Base-by-base conservation (phyloP, 2,113 vertebrate genomes). In the Gracilinanus agilis region DNA sequence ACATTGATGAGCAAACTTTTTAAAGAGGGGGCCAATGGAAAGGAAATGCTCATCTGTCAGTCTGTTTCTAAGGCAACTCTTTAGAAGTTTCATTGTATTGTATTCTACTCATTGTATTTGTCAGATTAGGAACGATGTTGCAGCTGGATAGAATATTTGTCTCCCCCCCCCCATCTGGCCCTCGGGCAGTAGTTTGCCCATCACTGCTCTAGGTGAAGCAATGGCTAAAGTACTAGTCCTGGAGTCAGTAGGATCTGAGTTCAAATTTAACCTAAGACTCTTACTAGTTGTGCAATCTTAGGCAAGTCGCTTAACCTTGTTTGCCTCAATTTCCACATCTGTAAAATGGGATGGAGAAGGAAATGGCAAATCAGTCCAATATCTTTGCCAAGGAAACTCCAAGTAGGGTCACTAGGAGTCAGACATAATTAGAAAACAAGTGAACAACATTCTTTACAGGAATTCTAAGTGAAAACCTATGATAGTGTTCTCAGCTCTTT, bases 391-490 rank as follows among this genome's bases (percentile, higher is more conserved):
- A 83, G n/a, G 40, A 83, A 3, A 21, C 16, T 6, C 67, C 12
- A 83, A 83, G n/a, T 3, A 2, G 19, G 19, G n/a, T 40, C 3
- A 7, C 2, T 16, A 19, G n/a, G n/a, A 83, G 16, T 83, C 21
- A n/a, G 67, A 40, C 67, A 83, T 23, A 3, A 40, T 49, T 49
- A 49, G 49, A 49, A 49, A 49, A 49, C 49, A 49, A 49, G 49
- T 49, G 49, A 49, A 49, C 49, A 49, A 49, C 49, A 49, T 49
- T 49, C 49, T 49, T 49, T 49, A 49, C 49, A 49, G 49, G 49
- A 90, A 94, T 11, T 27, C 55, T 92, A 67, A 92, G 56, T 16
- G 92, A 94, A 55, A 94, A 90, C 16, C 49, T 49, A 40, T 7
- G 49, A 89, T 49, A 24, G 53, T 88, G 53, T 93, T 55, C 55